Evolutionary conservation across 1,140 invertebrate genomes (phyloP).

Genomic region (Eupristina koningsbergeri): DNA sequence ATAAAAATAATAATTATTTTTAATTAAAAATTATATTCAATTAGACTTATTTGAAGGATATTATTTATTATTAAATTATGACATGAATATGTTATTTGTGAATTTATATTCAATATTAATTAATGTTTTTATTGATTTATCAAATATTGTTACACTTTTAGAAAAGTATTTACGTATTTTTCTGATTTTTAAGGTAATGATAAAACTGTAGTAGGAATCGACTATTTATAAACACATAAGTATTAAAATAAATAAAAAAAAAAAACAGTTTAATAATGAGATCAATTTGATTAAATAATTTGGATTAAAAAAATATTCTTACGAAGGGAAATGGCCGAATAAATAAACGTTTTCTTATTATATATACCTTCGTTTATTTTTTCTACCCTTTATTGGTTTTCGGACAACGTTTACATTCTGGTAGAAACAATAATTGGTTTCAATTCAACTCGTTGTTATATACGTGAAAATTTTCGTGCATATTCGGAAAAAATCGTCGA

Average conservation of each 20-base stretch:
- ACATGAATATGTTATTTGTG: too few species aligned
- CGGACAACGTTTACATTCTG: not conserved
- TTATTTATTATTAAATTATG: too few species aligned
- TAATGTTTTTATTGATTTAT: too few species aligned
- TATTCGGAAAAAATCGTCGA: not conserved
- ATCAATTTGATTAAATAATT: not conserved
- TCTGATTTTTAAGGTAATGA: too few species aligned
- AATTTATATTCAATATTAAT: too few species aligned
- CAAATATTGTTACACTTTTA: too few species aligned
- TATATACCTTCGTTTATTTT: not conserved
- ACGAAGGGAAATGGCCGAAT: not conserved
- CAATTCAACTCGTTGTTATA: not conserved
- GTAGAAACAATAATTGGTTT: not conserved
- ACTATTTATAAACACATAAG: not conserved
- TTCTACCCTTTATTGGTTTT: not conserved
- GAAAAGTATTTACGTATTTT: too few species aligned
- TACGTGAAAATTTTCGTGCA: not conserved
- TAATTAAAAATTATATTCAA: too few species aligned
- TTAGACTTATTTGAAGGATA: too few species aligned
- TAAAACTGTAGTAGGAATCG: not conserved
- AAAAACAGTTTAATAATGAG: not conserved
- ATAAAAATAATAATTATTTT: too few species aligned
- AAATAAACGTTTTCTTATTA: conserved; percentile 5
- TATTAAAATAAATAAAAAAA: not conserved
- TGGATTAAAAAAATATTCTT: not conserved